phyloP scores from a whole-genome alignment of 1,140 invertebrate species.

The Maconellicoccus hirsutus region DNA sequence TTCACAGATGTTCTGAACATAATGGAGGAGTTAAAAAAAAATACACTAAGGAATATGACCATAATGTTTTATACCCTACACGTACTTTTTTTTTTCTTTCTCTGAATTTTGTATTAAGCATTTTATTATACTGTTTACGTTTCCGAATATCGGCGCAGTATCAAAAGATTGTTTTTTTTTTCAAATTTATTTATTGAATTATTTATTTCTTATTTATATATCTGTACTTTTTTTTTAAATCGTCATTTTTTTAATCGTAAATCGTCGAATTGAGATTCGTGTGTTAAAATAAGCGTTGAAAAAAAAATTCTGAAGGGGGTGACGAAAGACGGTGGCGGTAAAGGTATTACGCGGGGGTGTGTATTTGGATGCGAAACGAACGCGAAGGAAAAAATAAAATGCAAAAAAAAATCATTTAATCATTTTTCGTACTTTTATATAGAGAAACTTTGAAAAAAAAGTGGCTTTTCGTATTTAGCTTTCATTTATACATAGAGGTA shows the following conservation, averaged over 20 bases:
- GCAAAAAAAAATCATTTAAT: neutral
- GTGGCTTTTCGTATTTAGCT: neutral
- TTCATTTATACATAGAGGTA: neutral
- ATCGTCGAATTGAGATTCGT: neutral
- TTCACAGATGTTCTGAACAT: neutral
- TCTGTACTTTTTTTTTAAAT: neutral
- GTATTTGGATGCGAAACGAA: too few species aligned
- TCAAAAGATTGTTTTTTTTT: neutral
- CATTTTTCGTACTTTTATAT: neutral
- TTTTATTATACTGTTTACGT: neutral
- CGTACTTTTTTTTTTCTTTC: neutral
- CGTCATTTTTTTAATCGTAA: neutral
- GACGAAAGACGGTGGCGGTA: neutral
- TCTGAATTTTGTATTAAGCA: neutral
- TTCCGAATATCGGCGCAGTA: neutral
- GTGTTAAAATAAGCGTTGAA: neutral
- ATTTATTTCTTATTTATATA: neutral
- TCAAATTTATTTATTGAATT: neutral
- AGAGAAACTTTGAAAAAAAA: neutral
- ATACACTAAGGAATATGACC: neutral
- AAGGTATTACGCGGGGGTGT: neutral
- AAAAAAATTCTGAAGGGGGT: neutral
- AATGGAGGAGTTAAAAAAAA: neutral
- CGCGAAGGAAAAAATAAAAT: too few species aligned
- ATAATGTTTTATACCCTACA: neutral